Base-by-base conservation (phyloP, 1,140 invertebrate species). In the Caenorhabditis latens region DNA sequence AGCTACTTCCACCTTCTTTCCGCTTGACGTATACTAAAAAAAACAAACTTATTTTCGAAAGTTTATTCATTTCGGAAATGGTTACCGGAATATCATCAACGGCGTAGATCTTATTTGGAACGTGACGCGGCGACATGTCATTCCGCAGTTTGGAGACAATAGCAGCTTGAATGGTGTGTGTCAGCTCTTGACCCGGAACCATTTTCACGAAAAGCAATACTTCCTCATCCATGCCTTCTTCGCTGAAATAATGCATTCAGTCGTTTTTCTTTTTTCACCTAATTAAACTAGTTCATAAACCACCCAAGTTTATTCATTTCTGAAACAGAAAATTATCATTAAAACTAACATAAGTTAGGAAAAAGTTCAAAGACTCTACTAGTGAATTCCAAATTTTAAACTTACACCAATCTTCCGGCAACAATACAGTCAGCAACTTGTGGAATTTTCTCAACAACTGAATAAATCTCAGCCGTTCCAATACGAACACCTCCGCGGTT, bases 401-500 rank as follows among this genome's bases (percentile, higher is more conserved):
- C 71, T 50, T 79, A 79, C 71, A 79, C 71, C 19, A 79, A 42
- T 79, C 71, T 50, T 7, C 94, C 94, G 9, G 94, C 94, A 90
- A 94, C 94, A 42, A 95, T 90, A 87, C 94, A 94, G 90, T 95
- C 94, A 46, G 92, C 91, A 7, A 95, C 93, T 90, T 94, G 93
- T 86, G 93, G 92, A 90, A 94, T 93, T 24, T 90, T 89, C 84
- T 94, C 94, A 71, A 94, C 94, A 86, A 95, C 93, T 90, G 94
- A 93, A 89, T 95, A 95, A 85, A 95, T 94, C 93, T 95, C 95
- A 21, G 94, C 94, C 91, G 94, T 94, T 40, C 95, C 95, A 93
- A 95, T 95, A 43, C 95, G 90, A 6, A 95, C 94, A 53, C 95
- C 95, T 92, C 94, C 94, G 40, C 94, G 94, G 92, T 95, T 95